Evolutionary conservation across 1,140 invertebrate species (phyloP).

Genomic region (Drosophila ohnishii): DNA sequence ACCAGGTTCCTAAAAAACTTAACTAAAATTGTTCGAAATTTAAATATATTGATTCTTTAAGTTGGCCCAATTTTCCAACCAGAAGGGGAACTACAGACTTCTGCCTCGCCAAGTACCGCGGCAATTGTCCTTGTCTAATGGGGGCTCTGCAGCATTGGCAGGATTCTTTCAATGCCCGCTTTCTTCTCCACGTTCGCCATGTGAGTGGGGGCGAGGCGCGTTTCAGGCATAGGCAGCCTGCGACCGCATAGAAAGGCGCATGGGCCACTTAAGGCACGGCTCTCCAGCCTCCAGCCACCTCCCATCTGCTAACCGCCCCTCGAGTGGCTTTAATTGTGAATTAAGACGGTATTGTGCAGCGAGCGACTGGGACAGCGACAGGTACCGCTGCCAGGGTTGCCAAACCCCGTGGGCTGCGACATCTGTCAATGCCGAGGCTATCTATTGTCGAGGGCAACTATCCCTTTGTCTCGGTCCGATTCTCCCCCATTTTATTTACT

Average conservation of each 20-base stretch:
- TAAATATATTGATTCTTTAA: constrained; percentile 29
- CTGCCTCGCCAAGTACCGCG: constrained; percentile 36
- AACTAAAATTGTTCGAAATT: background rate
- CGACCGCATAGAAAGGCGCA: constrained; percentile 65
- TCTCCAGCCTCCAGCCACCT: background rate
- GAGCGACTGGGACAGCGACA: constrained; percentile 17
- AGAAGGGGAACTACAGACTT: constrained; percentile 20
- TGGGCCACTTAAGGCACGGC: constrained; percentile 63
- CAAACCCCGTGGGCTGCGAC: constrained; percentile 8
- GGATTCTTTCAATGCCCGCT: constrained; percentile 41
- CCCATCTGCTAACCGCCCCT: constrained; percentile 23
- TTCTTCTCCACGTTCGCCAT: constrained; percentile 38
- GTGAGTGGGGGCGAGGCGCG: constrained; percentile 34
- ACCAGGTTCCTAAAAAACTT: too few relatives aligned
- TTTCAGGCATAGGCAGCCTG: constrained; percentile 33
- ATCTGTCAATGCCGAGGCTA: constrained; percentile 70
- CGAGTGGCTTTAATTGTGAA: constrained; percentile 83
- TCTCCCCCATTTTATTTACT: constrained; percentile 67
- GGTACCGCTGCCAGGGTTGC: constrained; percentile 54
- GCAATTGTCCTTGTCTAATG: constrained; percentile 75
- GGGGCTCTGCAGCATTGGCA: constrained; percentile 44
- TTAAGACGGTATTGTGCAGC: constrained; percentile 82
- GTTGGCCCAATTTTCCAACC: constrained; percentile 52
- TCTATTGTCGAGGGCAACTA: constrained; percentile 46
- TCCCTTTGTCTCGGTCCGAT: constrained; percentile 32